Conservation (phyloP, 2,113 vertebrate genomes). For the Dissostichus mawsoni region DNA sequence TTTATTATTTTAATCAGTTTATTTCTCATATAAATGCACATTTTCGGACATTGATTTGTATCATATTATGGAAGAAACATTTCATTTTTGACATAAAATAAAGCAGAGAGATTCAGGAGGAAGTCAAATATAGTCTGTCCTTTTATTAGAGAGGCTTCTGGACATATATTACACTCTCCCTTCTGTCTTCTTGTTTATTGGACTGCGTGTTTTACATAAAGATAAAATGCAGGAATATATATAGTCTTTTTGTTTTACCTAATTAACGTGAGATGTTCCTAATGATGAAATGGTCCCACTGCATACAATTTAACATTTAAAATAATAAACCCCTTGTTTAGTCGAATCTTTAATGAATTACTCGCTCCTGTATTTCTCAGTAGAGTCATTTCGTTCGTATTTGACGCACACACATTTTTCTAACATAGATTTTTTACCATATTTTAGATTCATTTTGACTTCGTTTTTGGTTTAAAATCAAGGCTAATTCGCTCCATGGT, state of each 20-base stretch:
- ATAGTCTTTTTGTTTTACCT: background rate
- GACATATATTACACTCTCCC: background rate
- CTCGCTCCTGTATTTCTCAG: background rate
- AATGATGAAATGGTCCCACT: background rate
- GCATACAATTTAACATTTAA: background rate
- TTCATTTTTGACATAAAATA: too few species aligned
- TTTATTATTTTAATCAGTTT: too few species aligned
- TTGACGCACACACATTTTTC: background rate
- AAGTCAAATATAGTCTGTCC: background rate
- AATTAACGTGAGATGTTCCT: too few species aligned
- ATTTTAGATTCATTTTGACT: background rate
- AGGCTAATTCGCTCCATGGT: background rate
- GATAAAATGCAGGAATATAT: too few species aligned
- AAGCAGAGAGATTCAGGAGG: too few species aligned
- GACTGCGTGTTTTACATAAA: background rate
- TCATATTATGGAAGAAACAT: too few species aligned
- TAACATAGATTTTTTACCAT: background rate
- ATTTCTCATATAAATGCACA: too few species aligned
- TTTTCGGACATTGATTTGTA: too few species aligned
- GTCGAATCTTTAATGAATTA: background rate
- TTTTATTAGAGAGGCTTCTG: background rate
- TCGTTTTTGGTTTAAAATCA: too few species aligned
- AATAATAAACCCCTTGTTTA: background rate
- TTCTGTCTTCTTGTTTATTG: background rate
- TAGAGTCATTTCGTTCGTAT: too few species aligned